These are phyloP conservation scores for Axea sp. DNA, from an alignment of 2,888 invertebrate species.

Conservation along the genomic window DNA sequence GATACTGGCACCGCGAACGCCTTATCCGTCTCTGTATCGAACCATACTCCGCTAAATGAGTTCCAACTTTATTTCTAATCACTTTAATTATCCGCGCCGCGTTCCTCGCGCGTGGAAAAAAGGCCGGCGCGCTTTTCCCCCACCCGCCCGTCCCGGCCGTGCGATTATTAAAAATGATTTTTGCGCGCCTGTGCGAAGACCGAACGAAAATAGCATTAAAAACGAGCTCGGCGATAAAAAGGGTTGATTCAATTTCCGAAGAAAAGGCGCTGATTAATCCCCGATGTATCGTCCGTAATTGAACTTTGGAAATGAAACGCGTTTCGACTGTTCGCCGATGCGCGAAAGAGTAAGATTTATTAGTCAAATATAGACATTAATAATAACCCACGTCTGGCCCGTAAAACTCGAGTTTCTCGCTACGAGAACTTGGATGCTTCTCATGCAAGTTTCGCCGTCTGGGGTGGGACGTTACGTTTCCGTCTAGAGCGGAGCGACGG, in stretches of 20 bases:
- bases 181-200: too few relatives aligned
- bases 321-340: conserved; percentile 11
- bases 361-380: conserved; percentile 48
- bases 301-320: conserved; percentile 5
- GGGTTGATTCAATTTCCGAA: conserved; percentile 1
- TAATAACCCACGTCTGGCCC: conserved; percentile 39
- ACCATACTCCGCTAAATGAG: conserved; percentile 40
- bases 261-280: conserved; percentile 28
- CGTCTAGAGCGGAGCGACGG: conserved; percentile 34
- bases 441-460: conserved; percentile 54
- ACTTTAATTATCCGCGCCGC: conserved; percentile 35
- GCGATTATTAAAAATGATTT: too few relatives aligned
- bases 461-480: conserved; percentile 50
- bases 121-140: background rate
- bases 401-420: conserved; percentile 42
- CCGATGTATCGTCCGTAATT: conserved; percentile 41
- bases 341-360: conserved; percentile 36
- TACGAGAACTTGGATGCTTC: conserved; percentile 44
- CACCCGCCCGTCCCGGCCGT: too few relatives aligned
- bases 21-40: conserved; percentile 48
- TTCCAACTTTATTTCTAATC: conserved; percentile 46
- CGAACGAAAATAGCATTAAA: too few relatives aligned
- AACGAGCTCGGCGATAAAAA: background rate
- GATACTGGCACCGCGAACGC: conserved; percentile 51
- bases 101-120: conserved; percentile 2